These are phyloP conservation scores for Dinomys branickii DNA, from an alignment of 2,113 vertebrate genomes.

Conservation along the genomic window DNA sequence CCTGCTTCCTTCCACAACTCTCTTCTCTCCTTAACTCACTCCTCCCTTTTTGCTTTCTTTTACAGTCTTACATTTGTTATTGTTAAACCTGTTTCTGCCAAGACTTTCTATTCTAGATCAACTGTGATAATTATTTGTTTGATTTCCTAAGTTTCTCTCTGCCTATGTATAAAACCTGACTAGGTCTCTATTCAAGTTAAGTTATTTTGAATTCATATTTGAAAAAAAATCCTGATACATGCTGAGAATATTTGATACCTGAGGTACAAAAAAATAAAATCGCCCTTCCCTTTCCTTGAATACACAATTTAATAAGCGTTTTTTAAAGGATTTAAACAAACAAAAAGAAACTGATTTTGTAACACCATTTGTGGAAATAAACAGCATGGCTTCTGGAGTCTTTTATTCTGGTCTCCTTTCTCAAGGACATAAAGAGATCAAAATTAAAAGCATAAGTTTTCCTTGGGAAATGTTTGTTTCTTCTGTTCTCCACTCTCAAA, in stretches of 20 bases:
- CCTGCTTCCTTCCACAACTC: not conserved
- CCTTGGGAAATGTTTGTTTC: slow-evolving; percentile 8
- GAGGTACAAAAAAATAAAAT: too few relatives aligned
- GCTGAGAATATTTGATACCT: too few relatives aligned
- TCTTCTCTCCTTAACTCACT: not conserved
- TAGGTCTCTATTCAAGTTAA: slow-evolving; percentile 20
- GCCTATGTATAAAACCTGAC: not conserved
- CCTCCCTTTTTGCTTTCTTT: not conserved
- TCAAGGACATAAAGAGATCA: slow-evolving; percentile 9
- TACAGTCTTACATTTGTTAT: not conserved
- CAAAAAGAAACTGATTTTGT: slow-evolving; percentile 41
- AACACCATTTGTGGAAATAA: slow-evolving; percentile 9
- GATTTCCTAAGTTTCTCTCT: slow-evolving; percentile 18
- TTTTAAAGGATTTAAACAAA: not conserved
- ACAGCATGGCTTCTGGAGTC: not conserved
- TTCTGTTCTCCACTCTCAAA: slow-evolving; percentile 29
- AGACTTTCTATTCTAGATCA: slow-evolving; percentile 34
- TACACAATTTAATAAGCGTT: slow-evolving; percentile 10
- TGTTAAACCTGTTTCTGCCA: not conserved
- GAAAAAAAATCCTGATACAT: not conserved
- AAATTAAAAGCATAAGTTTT: slow-evolving; percentile 52
- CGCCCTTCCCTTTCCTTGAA: not conserved
- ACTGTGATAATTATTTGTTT: not conserved
- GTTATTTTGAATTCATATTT: slow-evolving; percentile 63
- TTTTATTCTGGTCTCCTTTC: not conserved